Base-by-base conservation (phyloP, 2,888 invertebrate genomes). In the Megaustenia siamemsis region DNA sequence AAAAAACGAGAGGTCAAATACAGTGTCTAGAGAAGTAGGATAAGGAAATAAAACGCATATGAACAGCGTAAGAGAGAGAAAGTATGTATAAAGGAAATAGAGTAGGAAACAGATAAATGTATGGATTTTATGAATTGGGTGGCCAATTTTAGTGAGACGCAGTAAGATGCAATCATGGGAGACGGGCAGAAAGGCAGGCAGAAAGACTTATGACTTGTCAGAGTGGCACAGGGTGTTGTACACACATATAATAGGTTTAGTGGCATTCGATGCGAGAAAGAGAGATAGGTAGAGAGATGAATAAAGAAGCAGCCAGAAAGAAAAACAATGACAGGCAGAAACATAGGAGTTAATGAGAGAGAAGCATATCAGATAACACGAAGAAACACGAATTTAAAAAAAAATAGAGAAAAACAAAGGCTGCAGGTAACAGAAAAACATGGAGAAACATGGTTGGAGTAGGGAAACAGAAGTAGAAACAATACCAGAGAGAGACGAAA, bases 131-230 rank as follows among this genome's bases (percentile, higher is more conserved):
- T n/a, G n/a, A n/a, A n/a, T n/a, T n/a, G n/a, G n/a, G n/a, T n/a
- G n/a, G n/a, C n/a, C n/a, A n/a, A n/a, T n/a, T n/a, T n/a, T n/a
- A n/a, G n/a, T n/a, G n/a, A n/a, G n/a, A n/a, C n/a, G n/a, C n/a
- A n/a, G 28, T 8, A 68, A n/a, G 28, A 21, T n/a, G 66, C 15
- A 66, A n/a, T 18, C 43, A 43, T 21, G 49, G 40, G 49, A 38
- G 66, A 81, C 12, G 49, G 82, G 35, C 43, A 84, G 80, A 56
- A 43, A 83, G 73, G 77, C 69, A 83, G 45, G 79, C 60, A 80
- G 79, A 76, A 21, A 75, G 69, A 56, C n/a, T 68, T 53, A 56
- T 21, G 68, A 83, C 45, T 10, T 63, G 71, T 73, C 12, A 77
- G 78, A 53, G 35, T 78, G 63, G 40, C 56, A 73, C 38, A 56